phyloP scores from a whole-genome alignment of 2,113 vertebrate genomes.

The Melanocharis versteri region DNA sequence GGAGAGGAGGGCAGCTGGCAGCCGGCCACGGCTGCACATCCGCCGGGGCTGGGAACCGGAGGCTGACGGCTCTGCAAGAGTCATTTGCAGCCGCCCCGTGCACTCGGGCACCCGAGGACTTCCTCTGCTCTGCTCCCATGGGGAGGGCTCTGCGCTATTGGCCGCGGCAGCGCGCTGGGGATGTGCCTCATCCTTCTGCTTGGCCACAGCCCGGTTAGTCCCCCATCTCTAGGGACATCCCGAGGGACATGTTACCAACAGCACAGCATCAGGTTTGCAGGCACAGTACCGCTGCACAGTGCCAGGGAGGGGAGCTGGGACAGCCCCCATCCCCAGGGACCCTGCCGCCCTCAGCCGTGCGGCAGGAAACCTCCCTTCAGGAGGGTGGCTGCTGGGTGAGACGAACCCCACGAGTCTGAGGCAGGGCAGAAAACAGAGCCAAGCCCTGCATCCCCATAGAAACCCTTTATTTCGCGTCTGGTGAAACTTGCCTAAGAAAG shows the following conservation, averaged over 20 bases:
- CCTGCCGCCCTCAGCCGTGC: background rate
- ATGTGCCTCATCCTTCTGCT: background rate
- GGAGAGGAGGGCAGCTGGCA: background rate
- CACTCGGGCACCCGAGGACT: fast-evolving
- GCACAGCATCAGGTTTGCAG: background rate
- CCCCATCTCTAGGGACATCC: fast-evolving
- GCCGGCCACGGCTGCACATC: fast-evolving
- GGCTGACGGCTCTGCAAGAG: background rate
- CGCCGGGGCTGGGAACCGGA: background rate
- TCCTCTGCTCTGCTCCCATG: fast-evolving
- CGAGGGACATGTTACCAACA: fast-evolving
- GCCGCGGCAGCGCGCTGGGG: fast-evolving
- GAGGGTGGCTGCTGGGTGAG: background rate
- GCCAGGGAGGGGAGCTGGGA: background rate
- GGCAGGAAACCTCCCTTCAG: fast-evolving
- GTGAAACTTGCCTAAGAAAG: background rate
- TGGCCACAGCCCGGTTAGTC: background rate
- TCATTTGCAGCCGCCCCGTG: fast-evolving
- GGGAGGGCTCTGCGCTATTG: background rate
- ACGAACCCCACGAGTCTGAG: background rate
- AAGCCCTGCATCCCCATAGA: background rate
- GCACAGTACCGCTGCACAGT: background rate
- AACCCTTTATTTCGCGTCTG: background rate
- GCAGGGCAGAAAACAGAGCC: background rate
- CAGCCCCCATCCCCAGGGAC: background rate